Base-by-base conservation (phyloP, 1,140 invertebrate species). In the Acromyrmex echinatior region DNA sequence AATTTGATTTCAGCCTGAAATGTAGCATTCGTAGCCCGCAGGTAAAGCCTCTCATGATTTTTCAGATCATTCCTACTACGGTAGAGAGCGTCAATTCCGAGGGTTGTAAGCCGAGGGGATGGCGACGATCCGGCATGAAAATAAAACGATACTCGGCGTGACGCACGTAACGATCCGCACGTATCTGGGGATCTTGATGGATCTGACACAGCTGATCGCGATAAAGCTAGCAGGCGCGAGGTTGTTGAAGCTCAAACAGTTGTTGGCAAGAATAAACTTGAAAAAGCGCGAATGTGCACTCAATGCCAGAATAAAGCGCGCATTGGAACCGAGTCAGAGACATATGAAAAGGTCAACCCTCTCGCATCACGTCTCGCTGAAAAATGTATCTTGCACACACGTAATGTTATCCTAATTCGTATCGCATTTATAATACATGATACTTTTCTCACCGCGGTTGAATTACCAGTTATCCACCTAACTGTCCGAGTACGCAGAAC, bases 311-410 rank as follows among this genome's bases (percentile, higher is more conserved):
- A 87, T 25, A 60, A 53, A 25, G 21, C 16, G 45, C 78, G 84
- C 68, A 3, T 90, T 90, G 88, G 88, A 90, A 87, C 16, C 58
- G 86, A 86, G 65, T 90, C 89, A 90, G 79, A 12, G 53, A 73
- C 56, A 12, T 63, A 31, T 60, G 71, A 51, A 87, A 85, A 87
- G 45, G 86, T 90, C 86, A 28, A 25, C 12, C n/a, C 53, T 66
- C 82, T 39, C 16, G 3, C 21, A 35, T 4, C 31, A 16, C 5
- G 65, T 71, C 60, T 28, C 60, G 16, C 14, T 31, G n/a, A 16
- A 18, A 4, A 28, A 14, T 9, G 28, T 28, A 56, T 45, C n/a
- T 39, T 31, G 56, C 66, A n/a, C 10, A 66, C n/a, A 10, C 49
- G 51, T 70, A 21, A 65, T 45, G 3, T 51, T 21, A 35, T 1